These are phyloP conservation scores for Muscicapa striata DNA, from an alignment of 2,797 vertebrate genomes.

Conservation along the genomic window DNA sequence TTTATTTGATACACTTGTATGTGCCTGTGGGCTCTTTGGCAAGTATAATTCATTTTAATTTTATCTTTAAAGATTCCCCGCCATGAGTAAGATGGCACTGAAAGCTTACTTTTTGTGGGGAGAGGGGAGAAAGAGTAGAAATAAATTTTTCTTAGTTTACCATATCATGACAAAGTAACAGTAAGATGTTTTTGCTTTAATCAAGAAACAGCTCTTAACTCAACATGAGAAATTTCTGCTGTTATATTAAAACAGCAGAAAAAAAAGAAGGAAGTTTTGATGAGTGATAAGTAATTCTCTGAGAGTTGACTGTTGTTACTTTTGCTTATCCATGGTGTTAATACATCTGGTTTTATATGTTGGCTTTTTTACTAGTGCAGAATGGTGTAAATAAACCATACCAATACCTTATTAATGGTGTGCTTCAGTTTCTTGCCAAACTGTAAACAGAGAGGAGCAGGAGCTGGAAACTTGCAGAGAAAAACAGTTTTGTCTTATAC, in stretches of 20 bases:
- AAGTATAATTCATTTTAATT: background rate
- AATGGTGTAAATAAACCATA: background rate
- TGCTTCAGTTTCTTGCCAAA: background rate
- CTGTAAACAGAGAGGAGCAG: background rate
- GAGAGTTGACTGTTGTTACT: background rate
- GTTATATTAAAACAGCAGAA: background rate
- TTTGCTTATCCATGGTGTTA: background rate
- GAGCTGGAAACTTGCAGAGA: background rate
- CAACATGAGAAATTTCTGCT: background rate
- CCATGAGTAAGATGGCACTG: background rate
- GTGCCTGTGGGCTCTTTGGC: background rate
- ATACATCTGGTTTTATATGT: background rate
- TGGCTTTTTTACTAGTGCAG: background rate
- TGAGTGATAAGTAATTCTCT: background rate
- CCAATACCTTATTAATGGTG: background rate
- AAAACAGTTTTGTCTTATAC: background rate
- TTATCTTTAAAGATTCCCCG: background rate
- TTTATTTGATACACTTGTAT: background rate
- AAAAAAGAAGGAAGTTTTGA: background rate
- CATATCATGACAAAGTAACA: background rate
- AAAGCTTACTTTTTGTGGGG: background rate
- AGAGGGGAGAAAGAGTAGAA: background rate
- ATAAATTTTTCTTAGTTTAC: background rate
- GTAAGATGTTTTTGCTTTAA: background rate
- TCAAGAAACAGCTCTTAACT: background rate